phyloP scores from a whole-genome alignment of 2,888 invertebrate species.

The Agonum fuliginosum region DNA sequence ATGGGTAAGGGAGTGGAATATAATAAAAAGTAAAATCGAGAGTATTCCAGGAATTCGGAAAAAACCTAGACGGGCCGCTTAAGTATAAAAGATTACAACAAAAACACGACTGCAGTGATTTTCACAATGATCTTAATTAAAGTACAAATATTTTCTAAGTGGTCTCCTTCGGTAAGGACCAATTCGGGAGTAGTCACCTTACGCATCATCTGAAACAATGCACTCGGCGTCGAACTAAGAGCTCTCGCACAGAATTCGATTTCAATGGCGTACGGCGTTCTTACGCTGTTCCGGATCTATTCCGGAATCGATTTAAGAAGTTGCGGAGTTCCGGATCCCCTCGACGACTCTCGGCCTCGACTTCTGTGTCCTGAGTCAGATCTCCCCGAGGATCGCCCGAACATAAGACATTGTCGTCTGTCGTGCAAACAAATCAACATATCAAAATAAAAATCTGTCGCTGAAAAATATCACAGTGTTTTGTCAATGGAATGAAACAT shows the following conservation, averaged over 20 bases:
- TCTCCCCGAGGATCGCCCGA: slow-evolving; percentile 46
- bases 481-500: slow-evolving; percentile 40
- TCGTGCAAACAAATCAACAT: slow-evolving; percentile 50
- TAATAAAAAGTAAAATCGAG: too few relatives aligned
- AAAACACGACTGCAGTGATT: too few relatives aligned
- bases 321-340: slow-evolving; percentile 35
- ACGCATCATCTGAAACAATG: slow-evolving; percentile 39
- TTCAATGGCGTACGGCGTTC: slow-evolving; percentile 9
- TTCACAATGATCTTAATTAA: too few relatives aligned
- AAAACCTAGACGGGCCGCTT: too few relatives aligned
- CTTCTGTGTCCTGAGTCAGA: background rate
- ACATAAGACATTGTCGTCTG: slow-evolving; percentile 55
- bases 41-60: too few relatives aligned
- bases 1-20: too few relatives aligned
- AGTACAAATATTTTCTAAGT: too few relatives aligned
- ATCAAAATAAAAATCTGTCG: slow-evolving; percentile 51
- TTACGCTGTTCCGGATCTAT: slow-evolving; percentile 38
- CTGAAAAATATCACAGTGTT: slow-evolving; percentile 49
- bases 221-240: background rate
- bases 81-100: too few relatives aligned
- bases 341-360: slow-evolving; percentile 1
- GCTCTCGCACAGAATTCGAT: slow-evolving; percentile 4
- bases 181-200: too few relatives aligned
- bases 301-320: slow-evolving; percentile 42
- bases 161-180: too few relatives aligned